Evolutionary conservation across 2,797 vertebrate species (phyloP).

Genomic region (Podarcis lilfordi): DNA sequence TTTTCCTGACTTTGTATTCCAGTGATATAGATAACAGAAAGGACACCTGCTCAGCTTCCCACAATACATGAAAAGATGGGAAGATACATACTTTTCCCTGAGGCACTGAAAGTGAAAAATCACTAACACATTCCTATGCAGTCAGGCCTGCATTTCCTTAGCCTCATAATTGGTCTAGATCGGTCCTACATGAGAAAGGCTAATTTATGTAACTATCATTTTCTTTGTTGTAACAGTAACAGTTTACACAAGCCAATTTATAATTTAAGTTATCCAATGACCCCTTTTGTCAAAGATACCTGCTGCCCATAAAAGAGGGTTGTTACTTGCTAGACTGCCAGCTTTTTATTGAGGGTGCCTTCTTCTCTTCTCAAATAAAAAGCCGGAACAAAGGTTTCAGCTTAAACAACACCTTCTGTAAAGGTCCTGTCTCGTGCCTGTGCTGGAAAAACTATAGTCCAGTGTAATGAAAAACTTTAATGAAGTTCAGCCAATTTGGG

Average conservation of each 20-base stretch:
- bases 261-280: background rate
- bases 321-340: background rate
- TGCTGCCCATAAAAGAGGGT: background rate
- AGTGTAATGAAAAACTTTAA: background rate
- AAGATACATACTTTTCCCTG: background rate
- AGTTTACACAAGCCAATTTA: background rate
- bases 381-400: background rate
- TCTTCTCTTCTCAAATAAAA: background rate
- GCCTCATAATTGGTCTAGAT: background rate
- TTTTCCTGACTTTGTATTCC: background rate
- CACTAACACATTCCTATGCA: no score
- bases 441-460: background rate
- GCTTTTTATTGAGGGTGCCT: background rate
- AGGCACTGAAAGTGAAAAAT: background rate
- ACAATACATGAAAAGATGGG: background rate
- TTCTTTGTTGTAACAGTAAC: background rate
- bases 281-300: background rate
- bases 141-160: background rate
- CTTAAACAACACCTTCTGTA: background rate
- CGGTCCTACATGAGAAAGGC: background rate
- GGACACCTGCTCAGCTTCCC: background rate
- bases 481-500: background rate
- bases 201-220: background rate
- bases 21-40: background rate
- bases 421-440: background rate